Conservation (phyloP, 1,140 invertebrate genomes). For the Temnothorax longispinosus region DNA sequence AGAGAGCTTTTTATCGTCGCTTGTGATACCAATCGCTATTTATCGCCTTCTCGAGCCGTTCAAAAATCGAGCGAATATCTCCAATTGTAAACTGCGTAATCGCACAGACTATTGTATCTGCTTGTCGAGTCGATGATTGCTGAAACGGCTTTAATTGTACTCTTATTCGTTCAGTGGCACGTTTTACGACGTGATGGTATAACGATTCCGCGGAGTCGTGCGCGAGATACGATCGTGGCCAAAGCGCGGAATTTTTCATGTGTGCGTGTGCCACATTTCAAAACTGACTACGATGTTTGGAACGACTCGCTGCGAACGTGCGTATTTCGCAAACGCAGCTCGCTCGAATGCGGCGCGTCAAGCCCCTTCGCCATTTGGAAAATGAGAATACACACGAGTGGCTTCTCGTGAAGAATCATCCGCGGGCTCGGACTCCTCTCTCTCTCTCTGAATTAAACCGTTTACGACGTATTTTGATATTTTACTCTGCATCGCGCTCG, state of each 20-base stretch:
- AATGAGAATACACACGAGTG: not conserved
- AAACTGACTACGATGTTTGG: not conserved
- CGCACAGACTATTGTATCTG: not conserved
- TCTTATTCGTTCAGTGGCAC: not conserved
- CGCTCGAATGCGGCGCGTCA: not conserved
- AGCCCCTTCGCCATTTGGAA: not conserved
- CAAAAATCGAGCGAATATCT: not conserved
- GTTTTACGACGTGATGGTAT: conserved; percentile 7
- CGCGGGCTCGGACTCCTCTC: not conserved
- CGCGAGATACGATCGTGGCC: too few species aligned
- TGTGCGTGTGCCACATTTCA: conserved; percentile 16
- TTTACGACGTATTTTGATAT: conserved; percentile 1
- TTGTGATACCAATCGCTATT: not conserved
- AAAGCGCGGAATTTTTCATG: too few species aligned
- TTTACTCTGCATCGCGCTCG: not conserved
- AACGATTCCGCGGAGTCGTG: not conserved
- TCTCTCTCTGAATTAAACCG: not conserved
- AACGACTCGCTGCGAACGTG: not conserved
- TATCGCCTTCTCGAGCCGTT: not conserved
- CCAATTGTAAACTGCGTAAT: not conserved
- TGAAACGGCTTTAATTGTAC: not conserved
- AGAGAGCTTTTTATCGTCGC: not conserved
- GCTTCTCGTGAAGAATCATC: not conserved
- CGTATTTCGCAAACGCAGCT: conserved; percentile 14
- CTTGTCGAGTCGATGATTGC: not conserved